A percentile compares a stretch with the other conserved stretches of the same genome.
These are phyloP conservation scores for Rhinopomastus cyanomelas DNA, from an alignment of 2,113 vertebrate species.

Conservation along the genomic window DNA sequence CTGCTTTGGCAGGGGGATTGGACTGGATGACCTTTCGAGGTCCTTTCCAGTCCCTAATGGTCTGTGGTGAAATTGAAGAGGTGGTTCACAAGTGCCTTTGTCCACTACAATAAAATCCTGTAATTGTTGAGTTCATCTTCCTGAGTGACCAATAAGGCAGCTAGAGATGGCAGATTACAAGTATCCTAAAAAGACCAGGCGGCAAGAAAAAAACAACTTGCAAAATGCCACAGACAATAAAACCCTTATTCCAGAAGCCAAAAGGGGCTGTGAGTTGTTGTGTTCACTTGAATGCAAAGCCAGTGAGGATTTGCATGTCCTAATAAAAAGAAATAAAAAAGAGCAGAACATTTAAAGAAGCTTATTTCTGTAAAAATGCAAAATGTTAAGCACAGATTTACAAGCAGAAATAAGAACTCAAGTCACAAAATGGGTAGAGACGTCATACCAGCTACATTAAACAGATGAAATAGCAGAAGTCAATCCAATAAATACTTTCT, in stretches of 20 bases:
- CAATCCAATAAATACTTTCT: not conserved
- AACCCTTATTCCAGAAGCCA: not conserved
- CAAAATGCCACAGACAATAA: constrained; percentile 2
- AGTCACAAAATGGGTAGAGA: constrained; percentile 1
- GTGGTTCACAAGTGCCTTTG: not conserved
- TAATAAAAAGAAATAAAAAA: constrained; percentile 44
- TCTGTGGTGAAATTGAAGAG: not conserved
- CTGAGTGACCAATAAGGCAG: not conserved
- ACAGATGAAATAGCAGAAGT: constrained; percentile 5
- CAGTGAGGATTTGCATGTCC: constrained; percentile 2
- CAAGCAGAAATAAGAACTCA: constrained; percentile 25
- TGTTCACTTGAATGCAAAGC: constrained; percentile 14
- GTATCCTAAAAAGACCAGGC: not conserved
- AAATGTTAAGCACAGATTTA: constrained; percentile 58
- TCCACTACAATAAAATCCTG: not conserved
- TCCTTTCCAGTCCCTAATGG: no score
- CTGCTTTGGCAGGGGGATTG: no score
- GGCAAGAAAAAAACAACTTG: not conserved
- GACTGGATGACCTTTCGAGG: no score
- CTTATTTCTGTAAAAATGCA: constrained; percentile 45
- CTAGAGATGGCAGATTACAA: not conserved
- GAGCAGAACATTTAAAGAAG: constrained; percentile 39
- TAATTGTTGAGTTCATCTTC: constrained; percentile 1
- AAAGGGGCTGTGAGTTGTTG: not conserved
- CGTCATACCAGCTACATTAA: not conserved